Percentiles rank a stretch among this genome's conserved stretches.
Conservation (phyloP, 2,113 vertebrate species). For the Phrynosoma blainvillii region DNA sequence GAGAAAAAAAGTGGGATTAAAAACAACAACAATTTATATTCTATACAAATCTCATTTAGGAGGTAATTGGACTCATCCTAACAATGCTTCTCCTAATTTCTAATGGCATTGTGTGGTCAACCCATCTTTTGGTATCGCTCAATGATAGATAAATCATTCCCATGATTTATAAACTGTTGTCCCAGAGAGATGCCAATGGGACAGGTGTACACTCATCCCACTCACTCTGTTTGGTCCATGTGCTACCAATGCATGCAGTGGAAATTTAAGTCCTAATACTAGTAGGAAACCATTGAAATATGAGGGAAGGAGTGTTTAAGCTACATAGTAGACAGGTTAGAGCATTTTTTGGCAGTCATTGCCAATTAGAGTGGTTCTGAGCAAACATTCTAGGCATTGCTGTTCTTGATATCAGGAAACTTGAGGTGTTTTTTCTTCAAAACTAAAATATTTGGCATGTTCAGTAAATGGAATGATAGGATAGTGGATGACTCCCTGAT, state of each 20-base stretch:
- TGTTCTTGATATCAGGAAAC: slow-evolving; percentile 41
- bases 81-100: background rate
- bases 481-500: slow-evolving; percentile 27
- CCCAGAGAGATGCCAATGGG: too few relatives aligned
- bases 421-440: slow-evolving; percentile 39
- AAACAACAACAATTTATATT: background rate
- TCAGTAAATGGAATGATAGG: slow-evolving; percentile 19
- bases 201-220: too few relatives aligned
- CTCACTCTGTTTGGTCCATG: too few relatives aligned
- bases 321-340: slow-evolving; percentile 37
- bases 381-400: slow-evolving; percentile 33
- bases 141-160: background rate
- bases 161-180: background rate
- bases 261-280: slow-evolving; percentile 37
- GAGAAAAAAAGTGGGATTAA: background rate
- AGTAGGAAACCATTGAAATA: slow-evolving; percentile 27
- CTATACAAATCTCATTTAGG: background rate
- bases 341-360: background rate
- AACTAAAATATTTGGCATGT: slow-evolving; percentile 22
- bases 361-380: background rate
- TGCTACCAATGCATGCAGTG: background rate
- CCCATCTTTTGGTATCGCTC: background rate
- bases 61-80: slow-evolving; percentile 4
- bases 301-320: slow-evolving; percentile 20
- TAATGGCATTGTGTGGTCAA: background rate